Percentiles rank a stretch among this genome's conserved stretches.
These are phyloP conservation scores for Psittacula echo DNA, from an alignment of 2,797 vertebrate genomes.

Conservation along the genomic window DNA sequence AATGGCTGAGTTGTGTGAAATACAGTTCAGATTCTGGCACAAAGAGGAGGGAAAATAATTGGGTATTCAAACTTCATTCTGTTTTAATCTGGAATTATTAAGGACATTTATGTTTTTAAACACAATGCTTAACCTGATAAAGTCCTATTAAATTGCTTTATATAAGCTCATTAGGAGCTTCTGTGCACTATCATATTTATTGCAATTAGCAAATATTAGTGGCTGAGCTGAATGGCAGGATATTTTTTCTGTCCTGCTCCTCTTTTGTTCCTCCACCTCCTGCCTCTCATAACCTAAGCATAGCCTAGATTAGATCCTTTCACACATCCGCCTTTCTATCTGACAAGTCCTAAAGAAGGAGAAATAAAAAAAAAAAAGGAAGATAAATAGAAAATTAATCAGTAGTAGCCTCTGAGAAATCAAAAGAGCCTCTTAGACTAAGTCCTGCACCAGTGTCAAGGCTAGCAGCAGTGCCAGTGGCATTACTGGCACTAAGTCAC, in stretches of 20 bases:
- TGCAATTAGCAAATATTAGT: constrained; percentile 55
- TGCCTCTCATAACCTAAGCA: neutral
- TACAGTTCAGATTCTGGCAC: neutral
- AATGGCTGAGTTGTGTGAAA: neutral
- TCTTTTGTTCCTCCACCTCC: neutral
- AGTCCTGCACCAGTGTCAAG: neutral
- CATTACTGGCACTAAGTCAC: constrained; percentile 49
- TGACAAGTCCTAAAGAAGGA: constrained; percentile 1
- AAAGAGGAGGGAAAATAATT: neutral
- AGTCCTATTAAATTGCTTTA: constrained; percentile 11
- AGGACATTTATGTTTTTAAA: neutral
- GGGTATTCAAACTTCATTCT: neutral
- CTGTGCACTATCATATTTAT: constrained; percentile 13
- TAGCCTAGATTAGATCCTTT: constrained; percentile 24
- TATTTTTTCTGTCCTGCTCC: neutral
- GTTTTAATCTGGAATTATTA: constrained; percentile 39
- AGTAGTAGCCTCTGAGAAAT: constrained; percentile 17
- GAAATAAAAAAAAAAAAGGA: neutral
- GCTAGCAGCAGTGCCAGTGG: neutral
- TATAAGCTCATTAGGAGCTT: constrained; percentile 58
- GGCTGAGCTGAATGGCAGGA: neutral
- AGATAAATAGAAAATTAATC: constrained; percentile 32
- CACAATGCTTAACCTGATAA: neutral
- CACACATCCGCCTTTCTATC: neutral
- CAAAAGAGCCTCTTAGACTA: constrained; percentile 36